Percentiles rank a stretch among this genome's conserved stretches.
These are phyloP conservation scores for Carassius gibelio DNA, from an alignment of 2,113 vertebrate species.

Conservation along the genomic window DNA sequence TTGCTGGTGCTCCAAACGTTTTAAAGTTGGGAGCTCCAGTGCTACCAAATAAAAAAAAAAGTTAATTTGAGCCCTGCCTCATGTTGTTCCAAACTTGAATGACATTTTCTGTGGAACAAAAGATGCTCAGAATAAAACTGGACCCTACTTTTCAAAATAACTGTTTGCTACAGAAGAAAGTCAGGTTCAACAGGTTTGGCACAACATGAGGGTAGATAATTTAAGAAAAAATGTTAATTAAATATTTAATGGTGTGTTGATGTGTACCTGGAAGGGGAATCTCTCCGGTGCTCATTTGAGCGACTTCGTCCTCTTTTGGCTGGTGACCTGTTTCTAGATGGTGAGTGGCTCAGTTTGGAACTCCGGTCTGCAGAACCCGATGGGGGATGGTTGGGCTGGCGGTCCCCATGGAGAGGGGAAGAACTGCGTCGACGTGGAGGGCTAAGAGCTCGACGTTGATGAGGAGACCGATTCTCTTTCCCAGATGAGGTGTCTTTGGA, in stretches of 20 bases:
- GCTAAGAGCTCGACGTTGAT: constrained; percentile 76
- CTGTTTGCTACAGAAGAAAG: background rate
- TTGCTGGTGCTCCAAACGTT: too few species aligned
- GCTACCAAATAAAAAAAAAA: too few species aligned
- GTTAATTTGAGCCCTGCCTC: background rate
- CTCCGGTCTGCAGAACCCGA: constrained; percentile 76
- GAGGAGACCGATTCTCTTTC: constrained; percentile 95
- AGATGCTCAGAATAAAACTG: background rate
- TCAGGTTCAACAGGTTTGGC: background rate
- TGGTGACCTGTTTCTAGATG: constrained; percentile 82
- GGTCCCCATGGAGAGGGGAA: constrained; percentile 83
- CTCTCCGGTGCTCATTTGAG: constrained; percentile 89
- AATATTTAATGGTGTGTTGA: background rate
- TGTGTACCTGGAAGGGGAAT: constrained; percentile 83
- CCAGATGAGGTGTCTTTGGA: constrained; percentile 96
- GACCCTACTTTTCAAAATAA: background rate
- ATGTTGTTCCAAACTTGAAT: background rate
- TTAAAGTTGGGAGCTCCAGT: too few species aligned
- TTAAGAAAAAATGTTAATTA: background rate
- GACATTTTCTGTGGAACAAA: background rate
- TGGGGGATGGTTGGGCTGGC: constrained; percentile 73
- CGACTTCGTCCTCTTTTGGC: constrained; percentile 85
- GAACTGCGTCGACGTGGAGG: constrained; percentile 83
- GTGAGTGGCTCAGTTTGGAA: constrained; percentile 86
- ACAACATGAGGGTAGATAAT: background rate